Conservation (phyloP, 2,797 vertebrate genomes). For the Diplodus sargus region DNA sequence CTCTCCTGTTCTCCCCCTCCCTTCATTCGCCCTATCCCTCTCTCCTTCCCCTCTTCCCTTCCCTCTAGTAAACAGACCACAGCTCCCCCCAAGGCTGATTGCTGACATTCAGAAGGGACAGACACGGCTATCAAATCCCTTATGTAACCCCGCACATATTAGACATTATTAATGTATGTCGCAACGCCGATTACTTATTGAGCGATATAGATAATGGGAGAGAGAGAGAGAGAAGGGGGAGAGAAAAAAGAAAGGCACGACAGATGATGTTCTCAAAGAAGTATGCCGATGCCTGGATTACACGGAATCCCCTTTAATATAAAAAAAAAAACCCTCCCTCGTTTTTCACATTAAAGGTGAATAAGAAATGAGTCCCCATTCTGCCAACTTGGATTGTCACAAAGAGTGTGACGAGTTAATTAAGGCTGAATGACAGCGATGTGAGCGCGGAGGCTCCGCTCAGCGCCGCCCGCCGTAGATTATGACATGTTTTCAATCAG, state of each 20-base stretch:
- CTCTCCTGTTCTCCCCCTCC: slow-evolving; percentile 75
- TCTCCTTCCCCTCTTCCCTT: slow-evolving; percentile 81
- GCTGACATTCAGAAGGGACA: slow-evolving; percentile 82
- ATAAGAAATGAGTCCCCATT: slow-evolving; percentile 61
- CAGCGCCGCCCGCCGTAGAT: background rate
- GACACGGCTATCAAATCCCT: slow-evolving; percentile 72
- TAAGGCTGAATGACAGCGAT: slow-evolving; percentile 48
- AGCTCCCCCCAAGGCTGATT: slow-evolving; percentile 88
- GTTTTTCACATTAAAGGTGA: slow-evolving; percentile 58
- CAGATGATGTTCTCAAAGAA: background rate
- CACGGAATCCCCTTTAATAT: slow-evolving; percentile 15
- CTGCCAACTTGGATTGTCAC: slow-evolving; percentile 52
- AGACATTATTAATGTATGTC: slow-evolving; percentile 54
- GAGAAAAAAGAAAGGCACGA: background rate
- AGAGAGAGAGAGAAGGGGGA: no score
- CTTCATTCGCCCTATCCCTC: slow-evolving; percentile 77
- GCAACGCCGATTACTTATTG: slow-evolving; percentile 13
- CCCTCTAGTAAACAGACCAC: slow-evolving; percentile 88
- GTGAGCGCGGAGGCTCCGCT: background rate
- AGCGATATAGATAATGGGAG: background rate
- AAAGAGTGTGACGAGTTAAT: slow-evolving; percentile 63
- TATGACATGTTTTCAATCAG: slow-evolving; percentile 56
- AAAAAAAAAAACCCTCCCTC: slow-evolving; percentile 26
- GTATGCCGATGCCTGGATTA: slow-evolving; percentile 10
- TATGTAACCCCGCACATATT: slow-evolving; percentile 75